Percentiles rank a stretch among this genome's conserved stretches.
phyloP scores from a whole-genome alignment of 2,888 invertebrate species.

The Aethes cnicana region DNA sequence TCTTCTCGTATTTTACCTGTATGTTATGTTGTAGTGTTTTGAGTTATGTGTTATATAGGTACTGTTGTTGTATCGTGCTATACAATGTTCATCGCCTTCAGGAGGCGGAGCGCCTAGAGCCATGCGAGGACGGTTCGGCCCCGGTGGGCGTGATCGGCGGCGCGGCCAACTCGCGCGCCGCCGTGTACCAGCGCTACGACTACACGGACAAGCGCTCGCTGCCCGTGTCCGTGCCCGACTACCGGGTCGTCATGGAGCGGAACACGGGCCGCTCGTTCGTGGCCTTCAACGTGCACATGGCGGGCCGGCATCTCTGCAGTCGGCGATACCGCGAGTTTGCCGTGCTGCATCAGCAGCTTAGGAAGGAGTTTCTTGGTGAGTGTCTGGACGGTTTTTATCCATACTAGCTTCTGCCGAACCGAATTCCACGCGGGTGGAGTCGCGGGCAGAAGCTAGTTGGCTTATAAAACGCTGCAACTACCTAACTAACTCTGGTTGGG shows the following conservation, averaged over 20 bases:
- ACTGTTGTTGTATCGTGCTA: too few relatives aligned
- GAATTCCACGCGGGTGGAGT: too few relatives aligned
- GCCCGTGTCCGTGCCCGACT: conserved; percentile 96
- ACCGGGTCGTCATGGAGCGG: conserved; percentile 91
- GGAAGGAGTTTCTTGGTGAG: conserved; percentile 94
- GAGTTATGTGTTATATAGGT: too few relatives aligned
- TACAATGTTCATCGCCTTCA: conserved; percentile 50
- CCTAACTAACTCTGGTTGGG: too few relatives aligned
- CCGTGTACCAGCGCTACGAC: conserved; percentile 86
- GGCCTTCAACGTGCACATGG: conserved; percentile 99
- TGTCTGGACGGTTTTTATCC: too few relatives aligned
- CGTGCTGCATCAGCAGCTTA: conserved; percentile 91
- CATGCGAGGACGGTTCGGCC: conserved; percentile 87
- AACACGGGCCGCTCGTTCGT: conserved; percentile 95
- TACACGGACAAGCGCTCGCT: conserved; percentile 96
- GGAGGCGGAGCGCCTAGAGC: conserved; percentile 93
- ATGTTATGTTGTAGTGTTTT: background rate
- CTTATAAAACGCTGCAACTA: too few relatives aligned
- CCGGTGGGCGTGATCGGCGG: conserved; percentile 74
- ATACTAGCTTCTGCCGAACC: too few relatives aligned
- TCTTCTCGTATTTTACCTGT: background rate
- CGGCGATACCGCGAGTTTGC: conserved; percentile 97
- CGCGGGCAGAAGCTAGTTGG: too few relatives aligned
- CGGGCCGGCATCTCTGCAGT: conserved; percentile 98
- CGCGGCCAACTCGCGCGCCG: conserved; percentile 72